Evolutionary conservation across 2,113 vertebrate genomes (phyloP), one percentile per base, ranked within the genome.

Genomic region (Probosciger aterrimus): DNA sequence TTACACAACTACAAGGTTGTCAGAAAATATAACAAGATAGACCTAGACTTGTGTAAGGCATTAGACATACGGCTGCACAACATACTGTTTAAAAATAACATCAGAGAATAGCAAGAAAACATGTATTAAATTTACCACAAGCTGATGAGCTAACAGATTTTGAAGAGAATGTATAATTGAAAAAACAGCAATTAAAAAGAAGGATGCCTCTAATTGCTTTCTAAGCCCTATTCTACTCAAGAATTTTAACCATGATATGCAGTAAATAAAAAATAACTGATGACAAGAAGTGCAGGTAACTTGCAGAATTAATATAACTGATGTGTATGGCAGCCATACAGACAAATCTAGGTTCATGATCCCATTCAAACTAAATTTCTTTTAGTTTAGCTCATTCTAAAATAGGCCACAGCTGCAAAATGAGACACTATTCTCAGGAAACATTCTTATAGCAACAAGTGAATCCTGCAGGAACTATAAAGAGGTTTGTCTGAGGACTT

Each of bases 181-280:
- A 93, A 93, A 93, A 88, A 41, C 12, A 84, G 62, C 25, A 88
- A 84, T 93, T 95, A 92, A 87, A 88, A 89, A 84, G 87, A 84
- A 57, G 27, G 47, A 82, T 89, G 62, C 52, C 39, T 89, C 47
- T 69, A 95, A 95, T 23, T 75, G 47, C 47, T 73, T 89, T 92
- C 44, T 84, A 70, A 50, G 73, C 6, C 18, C 0, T 6, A 78
- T 4, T 83, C 35, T 73, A 73, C n/a, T 96, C 10, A 71, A 20
- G 52, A 87, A 47, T 89, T 86, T 89, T 74, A 71, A 68, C 8
- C 35, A 43, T 37, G 18, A 81, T 52, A 86, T 6, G 12, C 39
- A 84, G 86, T 60, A 92, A 88, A 91, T 52, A 94, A 92, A 81
- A 33, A 88, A 25, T 43, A 86, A 69, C n/a, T 8, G 18, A 14